These are phyloP conservation scores for Rutpela maculata DNA, from an alignment of 2,888 invertebrate species.

Conservation along the genomic window DNA sequence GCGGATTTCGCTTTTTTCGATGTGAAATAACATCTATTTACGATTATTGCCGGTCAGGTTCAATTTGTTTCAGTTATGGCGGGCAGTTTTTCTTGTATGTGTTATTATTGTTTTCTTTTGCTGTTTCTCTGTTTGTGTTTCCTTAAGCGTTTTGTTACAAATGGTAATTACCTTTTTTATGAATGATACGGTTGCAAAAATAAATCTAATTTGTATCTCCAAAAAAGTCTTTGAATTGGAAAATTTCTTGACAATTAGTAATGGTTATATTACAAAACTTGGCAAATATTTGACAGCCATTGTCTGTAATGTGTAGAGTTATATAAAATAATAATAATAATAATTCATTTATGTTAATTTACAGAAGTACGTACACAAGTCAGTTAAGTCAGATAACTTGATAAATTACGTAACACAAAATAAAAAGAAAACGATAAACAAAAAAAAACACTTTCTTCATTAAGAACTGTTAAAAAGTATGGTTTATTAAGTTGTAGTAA, in stretches of 20 bases:
- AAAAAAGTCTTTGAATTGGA: not conserved
- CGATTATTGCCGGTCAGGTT: slow-evolving; percentile 14
- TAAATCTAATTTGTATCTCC: not conserved
- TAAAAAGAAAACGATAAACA: too few relatives aligned
- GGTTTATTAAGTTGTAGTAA: too few relatives aligned
- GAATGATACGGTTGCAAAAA: not conserved
- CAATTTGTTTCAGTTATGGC: slow-evolving; percentile 14
- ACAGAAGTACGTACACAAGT: too few relatives aligned
- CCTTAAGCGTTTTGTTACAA: not conserved
- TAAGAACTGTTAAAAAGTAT: too few relatives aligned
- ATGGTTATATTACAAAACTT: not conserved
- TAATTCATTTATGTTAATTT: too few relatives aligned
- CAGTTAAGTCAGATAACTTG: too few relatives aligned
- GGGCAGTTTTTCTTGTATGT: not conserved
- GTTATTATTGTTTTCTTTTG: slow-evolving; percentile 7
- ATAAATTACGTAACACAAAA: too few relatives aligned
- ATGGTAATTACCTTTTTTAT: not conserved
- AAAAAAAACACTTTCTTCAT: too few relatives aligned
- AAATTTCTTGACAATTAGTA: not conserved
- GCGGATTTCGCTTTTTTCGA: slow-evolving; percentile 13
- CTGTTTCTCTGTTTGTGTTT: slow-evolving; percentile 7
- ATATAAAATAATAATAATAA: too few relatives aligned
- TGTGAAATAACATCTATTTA: slow-evolving; percentile 12
- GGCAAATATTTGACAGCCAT: too few relatives aligned
- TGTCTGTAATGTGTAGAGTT: too few relatives aligned